Evolutionary conservation across 2,797 vertebrate species (phyloP).

Genomic region (Atherinosoma microstoma): DNA sequence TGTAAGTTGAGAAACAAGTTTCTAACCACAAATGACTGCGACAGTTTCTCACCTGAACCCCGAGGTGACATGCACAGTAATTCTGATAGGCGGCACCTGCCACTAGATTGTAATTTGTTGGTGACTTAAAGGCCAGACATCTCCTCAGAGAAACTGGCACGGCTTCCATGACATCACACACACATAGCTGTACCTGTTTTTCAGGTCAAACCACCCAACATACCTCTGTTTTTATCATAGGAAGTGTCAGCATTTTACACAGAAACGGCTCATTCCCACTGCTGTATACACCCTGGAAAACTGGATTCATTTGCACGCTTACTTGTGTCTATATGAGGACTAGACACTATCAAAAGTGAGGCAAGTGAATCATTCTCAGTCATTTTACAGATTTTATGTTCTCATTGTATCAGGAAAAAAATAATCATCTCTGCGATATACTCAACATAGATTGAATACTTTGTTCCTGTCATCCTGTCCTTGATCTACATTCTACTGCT

Average conservation of each 20-base stretch:
- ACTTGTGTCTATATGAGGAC: background rate
- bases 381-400: background rate
- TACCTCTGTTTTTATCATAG: slow-evolving; percentile 19
- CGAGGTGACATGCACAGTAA: background rate
- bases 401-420: background rate
- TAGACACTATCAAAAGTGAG: too few species aligned
- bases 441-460: background rate
- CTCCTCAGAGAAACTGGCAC: background rate
- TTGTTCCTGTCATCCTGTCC: background rate
- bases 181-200: slow-evolving; percentile 59
- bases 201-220: slow-evolving; percentile 55
- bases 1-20: background rate
- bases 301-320: background rate
- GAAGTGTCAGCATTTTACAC: background rate
- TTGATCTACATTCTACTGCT: background rate
- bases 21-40: background rate
- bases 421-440: background rate
- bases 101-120: slow-evolving; percentile 9
- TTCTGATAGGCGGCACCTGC: slow-evolving; percentile 4
- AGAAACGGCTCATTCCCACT: background rate
- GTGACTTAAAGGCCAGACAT: slow-evolving; percentile 15
- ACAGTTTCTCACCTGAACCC: slow-evolving; percentile 10
- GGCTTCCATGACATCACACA: background rate
- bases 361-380: background rate
- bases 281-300: background rate